Conservation (phyloP, 2,888 invertebrate species). For the Helobdella robusta region DNA sequence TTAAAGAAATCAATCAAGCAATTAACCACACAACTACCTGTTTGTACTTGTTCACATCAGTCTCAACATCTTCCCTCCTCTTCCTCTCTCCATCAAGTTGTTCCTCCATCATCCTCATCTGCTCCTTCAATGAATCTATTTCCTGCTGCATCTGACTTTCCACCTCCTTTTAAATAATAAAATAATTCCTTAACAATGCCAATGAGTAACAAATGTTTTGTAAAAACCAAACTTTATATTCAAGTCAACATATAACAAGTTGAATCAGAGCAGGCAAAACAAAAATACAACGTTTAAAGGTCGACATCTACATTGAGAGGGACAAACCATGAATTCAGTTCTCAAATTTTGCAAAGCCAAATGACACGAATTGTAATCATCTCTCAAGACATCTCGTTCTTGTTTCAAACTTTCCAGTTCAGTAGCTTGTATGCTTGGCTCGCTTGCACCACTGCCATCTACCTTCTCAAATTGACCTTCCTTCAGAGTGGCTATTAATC, state of each 20-base stretch:
- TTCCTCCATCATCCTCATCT: constrained; percentile 52
- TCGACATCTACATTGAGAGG: not conserved
- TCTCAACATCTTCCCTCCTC: constrained; percentile 49
- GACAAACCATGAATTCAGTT: constrained; percentile 51
- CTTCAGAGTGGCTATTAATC: constrained; percentile 49
- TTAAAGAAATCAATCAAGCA: no score
- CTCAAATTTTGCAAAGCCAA: constrained; percentile 50
- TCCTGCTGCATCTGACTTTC: constrained; percentile 53
- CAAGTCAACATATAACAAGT: not conserved
- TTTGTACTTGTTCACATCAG: constrained; percentile 49
- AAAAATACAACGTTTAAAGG: not conserved
- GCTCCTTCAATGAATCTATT: constrained; percentile 48
- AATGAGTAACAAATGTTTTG: not conserved
- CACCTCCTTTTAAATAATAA: no score
- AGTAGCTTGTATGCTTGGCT: constrained; percentile 39
- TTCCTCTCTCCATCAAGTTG: constrained; percentile 50
- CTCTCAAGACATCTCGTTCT: constrained; percentile 56
- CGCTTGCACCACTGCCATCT: constrained; percentile 36
- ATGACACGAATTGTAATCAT: constrained; percentile 55
- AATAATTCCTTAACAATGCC: no score
- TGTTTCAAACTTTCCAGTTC: constrained; percentile 59
- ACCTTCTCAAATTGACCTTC: constrained; percentile 27
- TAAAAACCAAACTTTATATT: not conserved
- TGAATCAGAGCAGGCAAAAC: not conserved
- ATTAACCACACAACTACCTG: constrained; percentile 47